A percentile compares a stretch with the other conserved stretches of the same genome.
Conservation (phyloP, 2,113 vertebrate genomes). For the Baryphthengus martii region DNA sequence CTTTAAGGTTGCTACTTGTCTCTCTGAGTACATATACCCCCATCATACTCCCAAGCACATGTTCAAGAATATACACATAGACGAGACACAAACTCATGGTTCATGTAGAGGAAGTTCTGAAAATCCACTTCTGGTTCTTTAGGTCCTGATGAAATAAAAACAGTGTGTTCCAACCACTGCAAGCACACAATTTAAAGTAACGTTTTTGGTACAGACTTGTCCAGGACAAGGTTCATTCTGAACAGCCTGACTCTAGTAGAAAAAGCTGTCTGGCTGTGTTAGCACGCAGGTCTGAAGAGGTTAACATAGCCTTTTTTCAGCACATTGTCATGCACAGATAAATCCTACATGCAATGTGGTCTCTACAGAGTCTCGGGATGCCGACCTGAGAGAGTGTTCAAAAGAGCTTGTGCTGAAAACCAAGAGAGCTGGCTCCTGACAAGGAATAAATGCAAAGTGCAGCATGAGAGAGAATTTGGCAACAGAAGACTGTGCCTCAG, state of each 20-base stretch:
- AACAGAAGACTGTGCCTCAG: background rate
- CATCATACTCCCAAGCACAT: background rate
- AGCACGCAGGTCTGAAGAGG: background rate
- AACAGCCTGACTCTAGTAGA: background rate
- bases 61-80: background rate
- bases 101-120: background rate
- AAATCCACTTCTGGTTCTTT: background rate
- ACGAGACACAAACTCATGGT: background rate
- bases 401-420: background rate
- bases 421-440: background rate
- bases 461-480: background rate
- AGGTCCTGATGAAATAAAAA: background rate
- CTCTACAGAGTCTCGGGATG: background rate
- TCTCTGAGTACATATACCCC: background rate
- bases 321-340: background rate
- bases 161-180: background rate
- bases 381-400: background rate
- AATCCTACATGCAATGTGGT: background rate
- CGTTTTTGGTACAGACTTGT: background rate
- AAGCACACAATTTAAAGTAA: background rate
- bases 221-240: background rate
- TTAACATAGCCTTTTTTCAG: background rate
- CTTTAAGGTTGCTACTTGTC: background rate
- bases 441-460: background rate
- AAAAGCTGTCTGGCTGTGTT: background rate